Evolutionary conservation across 2,113 vertebrate species (phyloP).

Genomic region (Turdus rufiventris): DNA sequence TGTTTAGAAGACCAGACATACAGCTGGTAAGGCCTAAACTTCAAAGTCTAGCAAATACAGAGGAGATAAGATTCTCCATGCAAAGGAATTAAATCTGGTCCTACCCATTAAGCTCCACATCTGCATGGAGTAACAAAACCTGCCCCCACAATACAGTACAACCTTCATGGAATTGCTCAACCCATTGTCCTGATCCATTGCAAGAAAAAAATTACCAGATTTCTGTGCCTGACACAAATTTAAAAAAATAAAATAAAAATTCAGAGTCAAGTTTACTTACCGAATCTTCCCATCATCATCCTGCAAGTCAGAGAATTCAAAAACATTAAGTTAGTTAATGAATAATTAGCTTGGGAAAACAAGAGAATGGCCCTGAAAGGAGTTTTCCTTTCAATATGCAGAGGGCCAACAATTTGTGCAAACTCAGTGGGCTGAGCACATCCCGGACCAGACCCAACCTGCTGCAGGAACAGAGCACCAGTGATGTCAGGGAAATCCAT

Average conservation of each 20-base stretch:
- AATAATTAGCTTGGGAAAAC: background rate
- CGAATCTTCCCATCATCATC: slow-evolving; percentile 94
- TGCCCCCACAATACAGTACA: background rate
- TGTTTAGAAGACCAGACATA: background rate
- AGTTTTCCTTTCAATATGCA: background rate
- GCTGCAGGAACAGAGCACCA: background rate
- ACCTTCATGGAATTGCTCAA: background rate
- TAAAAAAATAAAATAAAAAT: background rate
- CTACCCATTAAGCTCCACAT: background rate
- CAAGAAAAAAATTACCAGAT: background rate
- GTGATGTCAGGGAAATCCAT: background rate
- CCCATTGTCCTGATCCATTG: background rate
- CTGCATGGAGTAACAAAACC: background rate
- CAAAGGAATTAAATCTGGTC: background rate
- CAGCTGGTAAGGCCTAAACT: background rate
- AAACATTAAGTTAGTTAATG: background rate
- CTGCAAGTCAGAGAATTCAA: slow-evolving; percentile 71
- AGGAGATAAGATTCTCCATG: background rate
- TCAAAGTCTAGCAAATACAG: background rate
- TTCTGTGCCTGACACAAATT: background rate
- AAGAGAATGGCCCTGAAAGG: background rate
- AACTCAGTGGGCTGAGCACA: background rate
- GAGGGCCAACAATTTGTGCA: background rate
- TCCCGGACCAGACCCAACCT: background rate
- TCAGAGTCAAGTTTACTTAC: slow-evolving; percentile 73